Conservation (phyloP, 2,113 vertebrate genomes). For the Hyperopisus bebe region DNA sequence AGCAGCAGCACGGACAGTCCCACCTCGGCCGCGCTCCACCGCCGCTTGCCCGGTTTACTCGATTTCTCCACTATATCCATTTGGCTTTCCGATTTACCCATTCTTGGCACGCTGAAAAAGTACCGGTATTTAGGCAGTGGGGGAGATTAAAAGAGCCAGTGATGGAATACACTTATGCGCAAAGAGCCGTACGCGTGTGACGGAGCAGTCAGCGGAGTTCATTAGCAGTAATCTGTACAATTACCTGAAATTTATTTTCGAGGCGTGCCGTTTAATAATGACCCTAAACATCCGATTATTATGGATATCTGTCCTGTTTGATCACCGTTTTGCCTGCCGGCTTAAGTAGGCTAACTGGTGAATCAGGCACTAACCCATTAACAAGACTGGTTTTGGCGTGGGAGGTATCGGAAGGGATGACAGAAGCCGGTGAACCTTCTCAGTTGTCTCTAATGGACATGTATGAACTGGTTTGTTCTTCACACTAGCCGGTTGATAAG, state of each 20-base stretch:
- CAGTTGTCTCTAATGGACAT: neutral
- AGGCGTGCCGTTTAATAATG: neutral
- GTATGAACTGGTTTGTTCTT: neutral
- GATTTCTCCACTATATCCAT: slow-evolving; percentile 86
- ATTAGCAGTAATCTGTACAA: neutral
- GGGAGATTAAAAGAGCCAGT: slow-evolving; percentile 20
- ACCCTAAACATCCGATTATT: neutral
- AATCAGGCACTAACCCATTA: neutral
- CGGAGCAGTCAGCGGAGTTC: neutral
- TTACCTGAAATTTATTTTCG: slow-evolving; percentile 6
- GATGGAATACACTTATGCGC: slow-evolving; percentile 31
- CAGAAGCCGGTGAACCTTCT: neutral
- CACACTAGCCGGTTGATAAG: neutral
- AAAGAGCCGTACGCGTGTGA: slow-evolving; percentile 3
- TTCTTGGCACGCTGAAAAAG: slow-evolving; percentile 59
- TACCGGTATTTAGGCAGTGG: slow-evolving; percentile 31
- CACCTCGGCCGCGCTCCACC: slow-evolving; percentile 67
- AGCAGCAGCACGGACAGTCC: slow-evolving; percentile 73
- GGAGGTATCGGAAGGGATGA: neutral
- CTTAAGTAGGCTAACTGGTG: neutral
- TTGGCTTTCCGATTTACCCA: slow-evolving; percentile 85
- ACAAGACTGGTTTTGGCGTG: slow-evolving; percentile 1
- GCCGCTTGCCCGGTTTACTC: slow-evolving; percentile 61
- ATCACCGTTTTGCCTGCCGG: neutral
- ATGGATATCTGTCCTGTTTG: neutral